Evolutionary conservation across 2,113 vertebrate species (phyloP).

Genomic region (Ammodytes marinus): DNA sequence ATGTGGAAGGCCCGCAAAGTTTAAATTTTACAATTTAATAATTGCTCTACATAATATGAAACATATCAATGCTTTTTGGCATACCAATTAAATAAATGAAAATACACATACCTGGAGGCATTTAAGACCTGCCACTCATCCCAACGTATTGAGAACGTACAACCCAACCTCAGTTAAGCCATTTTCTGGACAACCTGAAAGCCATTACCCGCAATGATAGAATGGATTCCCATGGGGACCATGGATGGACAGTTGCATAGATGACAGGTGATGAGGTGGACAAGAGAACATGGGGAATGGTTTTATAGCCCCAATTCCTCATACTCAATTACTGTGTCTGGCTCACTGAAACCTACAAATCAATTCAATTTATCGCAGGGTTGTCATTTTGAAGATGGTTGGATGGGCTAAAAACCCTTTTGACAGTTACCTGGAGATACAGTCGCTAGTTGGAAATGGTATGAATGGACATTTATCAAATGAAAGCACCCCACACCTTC

Average conservation of each 20-base stretch:
- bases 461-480: slow-evolving; percentile 25
- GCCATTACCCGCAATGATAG: slow-evolving; percentile 74
- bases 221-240: slow-evolving; percentile 70
- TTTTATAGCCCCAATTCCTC: slow-evolving; percentile 70
- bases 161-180: slow-evolving; percentile 57
- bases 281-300: slow-evolving; percentile 69
- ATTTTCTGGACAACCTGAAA: slow-evolving; percentile 74
- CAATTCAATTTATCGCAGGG: slow-evolving; percentile 61
- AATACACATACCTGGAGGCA: slow-evolving; percentile 13
- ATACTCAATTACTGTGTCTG: slow-evolving; percentile 59
- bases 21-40: not conserved
- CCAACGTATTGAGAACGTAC: slow-evolving; percentile 35
- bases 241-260: slow-evolving; percentile 74
- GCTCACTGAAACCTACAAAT: slow-evolving; percentile 68
- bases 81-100: not conserved
- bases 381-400: slow-evolving; percentile 64
- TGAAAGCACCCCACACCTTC: slow-evolving; percentile 13
- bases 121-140: slow-evolving; percentile 53
- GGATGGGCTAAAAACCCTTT: slow-evolving; percentile 51
- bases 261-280: slow-evolving; percentile 76
- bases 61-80: not conserved
- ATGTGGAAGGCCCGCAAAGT: not conserved
- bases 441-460: not conserved
- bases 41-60: too few species aligned
- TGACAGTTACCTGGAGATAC: slow-evolving; percentile 32